These are phyloP conservation scores for Tyrannus savana DNA, from an alignment of 2,113 vertebrate genomes.

Conservation along the genomic window DNA sequence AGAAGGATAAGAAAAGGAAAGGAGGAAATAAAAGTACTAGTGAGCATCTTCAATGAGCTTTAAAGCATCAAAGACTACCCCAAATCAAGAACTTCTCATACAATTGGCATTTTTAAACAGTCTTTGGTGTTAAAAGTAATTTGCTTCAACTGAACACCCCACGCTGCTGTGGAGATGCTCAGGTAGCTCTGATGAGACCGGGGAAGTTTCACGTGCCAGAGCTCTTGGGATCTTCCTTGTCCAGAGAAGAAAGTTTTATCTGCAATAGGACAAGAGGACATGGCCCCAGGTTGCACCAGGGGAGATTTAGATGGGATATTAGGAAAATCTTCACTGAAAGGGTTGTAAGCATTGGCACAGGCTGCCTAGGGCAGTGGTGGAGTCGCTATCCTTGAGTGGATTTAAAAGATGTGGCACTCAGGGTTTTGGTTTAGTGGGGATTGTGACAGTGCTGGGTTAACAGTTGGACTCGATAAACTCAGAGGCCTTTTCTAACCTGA, in stretches of 20 bases:
- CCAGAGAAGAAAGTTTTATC: neutral
- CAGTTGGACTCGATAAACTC: neutral
- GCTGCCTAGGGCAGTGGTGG: neutral
- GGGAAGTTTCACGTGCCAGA: neutral
- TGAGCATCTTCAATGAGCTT: neutral
- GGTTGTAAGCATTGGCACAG: neutral
- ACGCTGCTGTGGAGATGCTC: neutral
- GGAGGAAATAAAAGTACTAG: neutral
- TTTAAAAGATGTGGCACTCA: neutral
- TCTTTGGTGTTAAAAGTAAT: neutral
- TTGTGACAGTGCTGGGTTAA: neutral
- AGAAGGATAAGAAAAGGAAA: neutral
- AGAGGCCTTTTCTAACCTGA: neutral
- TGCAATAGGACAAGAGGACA: neutral
- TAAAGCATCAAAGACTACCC: neutral
- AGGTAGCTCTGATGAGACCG: neutral
- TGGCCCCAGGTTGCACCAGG: neutral
- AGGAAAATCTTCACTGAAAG: neutral
- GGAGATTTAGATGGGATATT: neutral
- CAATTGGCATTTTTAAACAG: neutral
- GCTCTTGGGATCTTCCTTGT: neutral
- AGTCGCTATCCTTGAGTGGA: neutral
- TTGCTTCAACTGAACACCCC: neutral
- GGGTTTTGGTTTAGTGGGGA: neutral
- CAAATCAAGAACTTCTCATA: neutral